Evolutionary conservation across 1,140 invertebrate species (phyloP).

Genomic region (Nymphalis io): DNA sequence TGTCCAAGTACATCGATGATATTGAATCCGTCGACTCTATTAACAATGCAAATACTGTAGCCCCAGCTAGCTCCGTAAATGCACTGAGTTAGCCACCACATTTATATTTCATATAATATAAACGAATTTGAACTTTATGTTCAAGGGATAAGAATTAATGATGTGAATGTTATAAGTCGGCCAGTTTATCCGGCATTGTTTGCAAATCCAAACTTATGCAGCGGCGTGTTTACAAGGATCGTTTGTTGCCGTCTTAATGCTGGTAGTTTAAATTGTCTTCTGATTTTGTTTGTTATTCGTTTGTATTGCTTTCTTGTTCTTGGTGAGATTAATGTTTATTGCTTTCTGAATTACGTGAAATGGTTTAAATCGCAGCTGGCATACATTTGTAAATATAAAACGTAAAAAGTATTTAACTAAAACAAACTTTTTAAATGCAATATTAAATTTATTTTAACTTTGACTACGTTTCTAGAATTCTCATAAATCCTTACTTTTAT

Average conservation of each 20-base stretch:
- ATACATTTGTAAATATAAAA: too few relatives aligned
- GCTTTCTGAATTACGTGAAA: constrained; percentile 10
- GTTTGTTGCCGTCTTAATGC: constrained; percentile 67
- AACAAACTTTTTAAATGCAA: background rate
- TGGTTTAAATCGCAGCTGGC: background rate
- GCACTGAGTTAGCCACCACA: constrained; percentile 50
- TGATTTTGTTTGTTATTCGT: constrained; percentile 54
- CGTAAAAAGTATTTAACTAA: too few relatives aligned
- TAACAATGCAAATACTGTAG: constrained; percentile 66
- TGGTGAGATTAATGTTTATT: constrained; percentile 22
- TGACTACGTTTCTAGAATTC: too few relatives aligned
- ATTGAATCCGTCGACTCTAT: constrained; percentile 68
- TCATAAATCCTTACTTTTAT: background rate
- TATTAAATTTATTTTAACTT: too few relatives aligned
- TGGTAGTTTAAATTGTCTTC: constrained; percentile 63
- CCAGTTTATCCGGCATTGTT: constrained; percentile 57
- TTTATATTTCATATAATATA: constrained; percentile 10
- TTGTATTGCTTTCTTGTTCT: constrained; percentile 29
- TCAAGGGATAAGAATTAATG: constrained; percentile 13
- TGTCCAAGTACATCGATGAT: constrained; percentile 24
- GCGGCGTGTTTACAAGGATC: constrained; percentile 66
- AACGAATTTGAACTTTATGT: constrained; percentile 34
- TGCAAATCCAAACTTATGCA: constrained; percentile 69
- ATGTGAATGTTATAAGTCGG: constrained; percentile 39
- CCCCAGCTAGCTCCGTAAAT: constrained; percentile 61